These are phyloP conservation scores for Micropoecilia bifurca DNA, from an alignment of 2,797 vertebrate species.

Conservation along the genomic window DNA sequence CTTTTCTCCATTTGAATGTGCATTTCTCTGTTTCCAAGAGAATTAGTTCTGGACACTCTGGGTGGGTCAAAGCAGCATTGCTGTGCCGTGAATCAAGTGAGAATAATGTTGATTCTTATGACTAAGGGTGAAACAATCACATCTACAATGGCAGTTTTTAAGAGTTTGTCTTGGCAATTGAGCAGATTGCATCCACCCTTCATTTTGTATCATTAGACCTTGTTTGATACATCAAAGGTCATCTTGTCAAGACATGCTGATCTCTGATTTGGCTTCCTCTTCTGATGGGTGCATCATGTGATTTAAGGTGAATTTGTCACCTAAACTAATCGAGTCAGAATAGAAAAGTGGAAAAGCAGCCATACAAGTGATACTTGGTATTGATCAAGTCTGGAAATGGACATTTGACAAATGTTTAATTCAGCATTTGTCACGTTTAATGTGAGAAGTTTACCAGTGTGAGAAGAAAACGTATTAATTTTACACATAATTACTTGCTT, in stretches of 20 bases:
- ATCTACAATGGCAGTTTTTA: too few relatives aligned
- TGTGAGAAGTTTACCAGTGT: background rate
- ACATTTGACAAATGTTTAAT: background rate
- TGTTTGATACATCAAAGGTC: too few relatives aligned
- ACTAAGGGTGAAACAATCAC: background rate
- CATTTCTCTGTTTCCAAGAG: constrained; percentile 46
- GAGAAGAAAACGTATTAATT: background rate
- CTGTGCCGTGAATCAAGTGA: constrained; percentile 2
- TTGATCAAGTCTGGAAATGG: background rate
- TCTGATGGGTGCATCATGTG: too few relatives aligned
- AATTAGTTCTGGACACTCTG: constrained; percentile 39
- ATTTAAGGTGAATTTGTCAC: too few relatives aligned
- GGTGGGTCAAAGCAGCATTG: constrained; percentile 23
- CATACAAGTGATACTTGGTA: background rate
- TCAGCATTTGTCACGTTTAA: too few relatives aligned
- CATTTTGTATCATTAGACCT: too few relatives aligned
- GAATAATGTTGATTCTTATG: background rate
- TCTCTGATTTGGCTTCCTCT: too few relatives aligned
- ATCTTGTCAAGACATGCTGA: too few relatives aligned
- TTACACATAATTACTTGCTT: background rate
- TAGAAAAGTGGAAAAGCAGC: too few relatives aligned
- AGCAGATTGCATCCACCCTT: too few relatives aligned
- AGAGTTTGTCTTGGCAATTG: too few relatives aligned
- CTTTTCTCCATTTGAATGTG: constrained; percentile 58
- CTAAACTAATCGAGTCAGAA: too few relatives aligned